Base-by-base conservation (phyloP, 2,797 vertebrate genomes). In the Mus minutoides region DNA sequence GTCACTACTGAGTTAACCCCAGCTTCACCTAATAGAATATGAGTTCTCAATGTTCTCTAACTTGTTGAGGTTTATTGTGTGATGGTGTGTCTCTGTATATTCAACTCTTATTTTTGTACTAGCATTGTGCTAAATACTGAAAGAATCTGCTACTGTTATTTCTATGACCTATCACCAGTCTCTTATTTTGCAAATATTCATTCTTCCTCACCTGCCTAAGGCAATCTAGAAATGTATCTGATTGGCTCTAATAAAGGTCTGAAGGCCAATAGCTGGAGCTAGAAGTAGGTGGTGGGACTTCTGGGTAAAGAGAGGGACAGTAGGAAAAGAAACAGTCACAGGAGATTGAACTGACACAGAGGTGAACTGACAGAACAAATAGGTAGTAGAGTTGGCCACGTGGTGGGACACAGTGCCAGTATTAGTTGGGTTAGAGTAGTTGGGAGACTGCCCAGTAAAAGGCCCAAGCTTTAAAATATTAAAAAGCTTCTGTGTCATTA, bases 11-110 rank as follows among this genome's bases (percentile, higher is more conserved):
- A 94, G 31, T 24, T 67, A 84, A 3, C 10, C 58, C 21, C 14
- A 94, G 17, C 17, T 6, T 22, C 64, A 85, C 88, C 92, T n/a
- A 92, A n/a, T 31, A 95, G 69, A 96, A 91, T 37, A 52, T 78
- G 62, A 24, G 58, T 13, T 82, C 0, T 60, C n/a, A 94, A 79
- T 4, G 91, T 4, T 87, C n/a, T 88, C 9, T 69, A n/a, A n/a
- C 67, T 71, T 37, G 69, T 71, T 71, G 69, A n/a, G 34, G 34
- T 37, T 71, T 8, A 37, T 8, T 71, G 69, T 71, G n/a, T 71
- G n/a, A 37, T 17, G n/a, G n/a, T 37, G 64, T 13, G n/a, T 37
- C 69, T 69, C 14, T 71, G 34, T 71, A 64, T 64, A 64, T 64
- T 64, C 62, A 64, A 64, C 12, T 31, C 11, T 13, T 64, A 37